phyloP scores from a whole-genome alignment of 2,888 invertebrate genomes.

The Sericinus montela region DNA sequence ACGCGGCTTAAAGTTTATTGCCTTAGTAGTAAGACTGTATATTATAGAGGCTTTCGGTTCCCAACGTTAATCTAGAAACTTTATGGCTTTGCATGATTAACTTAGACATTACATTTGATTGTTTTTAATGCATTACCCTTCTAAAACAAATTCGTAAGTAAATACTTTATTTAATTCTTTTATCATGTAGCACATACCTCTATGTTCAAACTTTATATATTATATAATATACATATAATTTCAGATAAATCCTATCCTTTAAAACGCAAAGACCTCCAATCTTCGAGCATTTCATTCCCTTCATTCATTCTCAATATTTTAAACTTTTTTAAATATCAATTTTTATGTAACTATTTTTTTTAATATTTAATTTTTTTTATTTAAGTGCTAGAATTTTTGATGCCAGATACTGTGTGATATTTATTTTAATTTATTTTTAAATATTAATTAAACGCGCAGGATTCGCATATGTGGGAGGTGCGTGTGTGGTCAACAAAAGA shows the following conservation, averaged over 20 bases:
- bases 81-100: slow-evolving; percentile 19
- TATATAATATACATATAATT: not conserved
- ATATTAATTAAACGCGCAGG: slow-evolving; percentile 75
- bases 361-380: not conserved
- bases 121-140: not conserved
- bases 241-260: not conserved
- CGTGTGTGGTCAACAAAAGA: slow-evolving; percentile 96
- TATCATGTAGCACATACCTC: not conserved
- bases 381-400: not conserved
- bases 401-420: not conserved
- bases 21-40: slow-evolving; percentile 1
- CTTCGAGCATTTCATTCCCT: not conserved
- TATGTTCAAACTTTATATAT: not conserved
- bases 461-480: slow-evolving; percentile 97
- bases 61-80: slow-evolving; percentile 4
- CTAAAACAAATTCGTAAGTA: slow-evolving; percentile 5
- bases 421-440: not conserved
- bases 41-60: slow-evolving; percentile 2
- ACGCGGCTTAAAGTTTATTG: slow-evolving; percentile 5
- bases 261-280: not conserved
- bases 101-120: slow-evolving; percentile 7
- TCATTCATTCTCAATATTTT: not conserved
- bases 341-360: not conserved
- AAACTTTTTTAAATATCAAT: not conserved
- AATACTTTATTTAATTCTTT: not conserved